Evolutionary conservation across 2,113 vertebrate species (phyloP), one percentile per base, ranked within the genome.

Genomic region (Crotalus helleri): DNA sequence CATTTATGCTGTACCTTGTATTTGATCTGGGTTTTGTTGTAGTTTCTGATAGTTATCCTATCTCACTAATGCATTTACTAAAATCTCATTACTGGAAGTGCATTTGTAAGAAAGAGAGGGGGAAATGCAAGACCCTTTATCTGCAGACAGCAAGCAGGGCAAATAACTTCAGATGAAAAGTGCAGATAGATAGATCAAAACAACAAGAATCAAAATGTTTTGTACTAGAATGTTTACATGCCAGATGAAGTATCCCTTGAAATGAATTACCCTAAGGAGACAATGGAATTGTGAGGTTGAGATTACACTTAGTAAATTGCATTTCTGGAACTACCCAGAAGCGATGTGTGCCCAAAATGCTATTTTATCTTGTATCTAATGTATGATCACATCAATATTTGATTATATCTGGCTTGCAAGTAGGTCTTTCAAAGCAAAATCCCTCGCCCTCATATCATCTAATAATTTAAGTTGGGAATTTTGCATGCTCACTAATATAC

Each of bases 11-110:
- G 53, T 49, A 89, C 90, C 61, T 96, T 95, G 53, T 88, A 88
- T 92, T 96, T 97, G 93, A 96, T 94, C 92, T 91, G 90, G 24
- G 87, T 95, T 59, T 58, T 93, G 5, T 86, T 64, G 81, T 33
- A 58, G 19, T 90, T 96, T 85, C 94, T 95, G 90, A 95, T 91
- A 95, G 55, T 26, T 93, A 87, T 88, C 90, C 13, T 87, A 44
- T 91, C 57, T 92, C 54, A 85, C 29, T 94, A 64, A 94, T 96
- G 6, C 69, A 15, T 96, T 94, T 95, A 54, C 49, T 90, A 24
- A 81, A 88, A 95, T 96, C 51, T 46, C 23, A 74, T 93, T 94
- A 64, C 33, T 46, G 39, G 26, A 88, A 57, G 87, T 26, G 51
- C 19, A 57, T 49, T 49, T 92, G 4, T 11, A 93, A 93, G 93